A percentile compares a stretch with the other conserved stretches of the same genome.
Conservation (phyloP, 2,113 vertebrate genomes). For the Triplophysa dalaica region DNA sequence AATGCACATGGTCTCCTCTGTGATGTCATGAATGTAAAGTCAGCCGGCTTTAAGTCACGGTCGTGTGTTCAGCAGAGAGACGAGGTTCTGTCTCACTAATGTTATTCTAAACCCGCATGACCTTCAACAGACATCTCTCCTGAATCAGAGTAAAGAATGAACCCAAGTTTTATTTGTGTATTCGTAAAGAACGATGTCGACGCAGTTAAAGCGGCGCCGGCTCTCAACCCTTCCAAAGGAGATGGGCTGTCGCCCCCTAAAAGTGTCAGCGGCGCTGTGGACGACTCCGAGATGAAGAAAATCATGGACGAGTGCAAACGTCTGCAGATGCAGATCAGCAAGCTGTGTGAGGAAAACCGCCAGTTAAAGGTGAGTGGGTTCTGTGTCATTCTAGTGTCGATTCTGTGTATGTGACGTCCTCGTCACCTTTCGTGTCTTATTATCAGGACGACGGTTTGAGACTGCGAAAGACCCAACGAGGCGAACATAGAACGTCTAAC, state of each 20-base stretch:
- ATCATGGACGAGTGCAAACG: slow-evolving; percentile 93
- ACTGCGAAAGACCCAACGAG: slow-evolving; percentile 87
- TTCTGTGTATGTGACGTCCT: neutral
- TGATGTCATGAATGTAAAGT: too few relatives aligned
- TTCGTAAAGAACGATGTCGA: slow-evolving; percentile 84
- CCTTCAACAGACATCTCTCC: too few relatives aligned
- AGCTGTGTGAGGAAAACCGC: slow-evolving; percentile 90
- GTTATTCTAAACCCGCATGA: too few relatives aligned
- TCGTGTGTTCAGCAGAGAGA: too few relatives aligned
- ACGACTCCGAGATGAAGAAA: slow-evolving; percentile 88
- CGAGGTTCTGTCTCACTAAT: too few relatives aligned
- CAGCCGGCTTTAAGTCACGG: too few relatives aligned
- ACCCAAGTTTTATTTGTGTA: too few relatives aligned
- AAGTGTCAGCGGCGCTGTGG: slow-evolving; percentile 73
- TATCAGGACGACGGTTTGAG: slow-evolving; percentile 87
- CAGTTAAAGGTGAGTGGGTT: slow-evolving; percentile 79
- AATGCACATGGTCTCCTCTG: too few relatives aligned
- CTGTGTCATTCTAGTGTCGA: too few relatives aligned
- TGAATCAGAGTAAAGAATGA: too few relatives aligned
- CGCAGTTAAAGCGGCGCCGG: slow-evolving; percentile 75
- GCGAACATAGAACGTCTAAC: slow-evolving; percentile 85
- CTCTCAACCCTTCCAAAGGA: slow-evolving; percentile 82
- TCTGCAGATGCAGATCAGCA: slow-evolving; percentile 87
- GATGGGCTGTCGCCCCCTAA: slow-evolving; percentile 77
- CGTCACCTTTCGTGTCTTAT: neutral